Percentiles rank a stretch among this genome's conserved stretches.
These are phyloP conservation scores for Amazona finschi DNA, from an alignment of 2,797 vertebrate species.

Conservation along the genomic window DNA sequence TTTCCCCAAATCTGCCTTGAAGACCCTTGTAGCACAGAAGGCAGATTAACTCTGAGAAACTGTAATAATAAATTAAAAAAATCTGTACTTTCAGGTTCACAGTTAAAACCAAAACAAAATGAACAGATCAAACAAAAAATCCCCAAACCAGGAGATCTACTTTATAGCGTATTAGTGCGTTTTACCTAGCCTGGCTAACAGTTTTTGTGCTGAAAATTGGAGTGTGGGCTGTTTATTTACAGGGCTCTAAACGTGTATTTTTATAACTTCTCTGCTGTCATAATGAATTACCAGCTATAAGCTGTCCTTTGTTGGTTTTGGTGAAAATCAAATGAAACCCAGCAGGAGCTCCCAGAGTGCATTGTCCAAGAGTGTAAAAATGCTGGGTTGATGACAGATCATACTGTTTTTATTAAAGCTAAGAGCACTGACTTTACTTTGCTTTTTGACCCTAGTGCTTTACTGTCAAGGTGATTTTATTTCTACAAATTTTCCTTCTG, in stretches of 20 bases:
- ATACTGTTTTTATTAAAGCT: conserved; percentile 92
- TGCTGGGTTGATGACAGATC: conserved; percentile 85
- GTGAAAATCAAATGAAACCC: conserved; percentile 88
- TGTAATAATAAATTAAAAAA: conserved; percentile 13
- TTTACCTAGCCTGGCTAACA: not conserved
- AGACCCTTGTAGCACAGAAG: not conserved
- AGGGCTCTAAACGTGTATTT: conserved; percentile 72
- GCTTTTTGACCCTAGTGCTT: conserved; percentile 86
- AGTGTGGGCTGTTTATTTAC: conserved; percentile 72
- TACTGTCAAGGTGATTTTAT: conserved; percentile 91
- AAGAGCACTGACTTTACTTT: conserved; percentile 86
- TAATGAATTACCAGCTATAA: conserved; percentile 79
- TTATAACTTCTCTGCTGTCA: conserved; percentile 79
- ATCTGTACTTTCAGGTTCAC: conserved; percentile 13
- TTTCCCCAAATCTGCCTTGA: not conserved
- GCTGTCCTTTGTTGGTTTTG: conserved; percentile 78
- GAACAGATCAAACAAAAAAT: not conserved
- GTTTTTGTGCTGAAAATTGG: conserved; percentile 44
- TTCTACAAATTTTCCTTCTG: conserved; percentile 91
- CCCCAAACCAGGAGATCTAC: not conserved
- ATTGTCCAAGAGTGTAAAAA: conserved; percentile 84
- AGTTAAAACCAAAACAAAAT: not conserved
- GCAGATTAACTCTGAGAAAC: not conserved
- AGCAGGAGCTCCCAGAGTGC: conserved; percentile 84
- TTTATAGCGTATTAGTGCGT: not conserved